phyloP scores from a whole-genome alignment of 2,888 invertebrate genomes.

The Nomada ferruginata region DNA sequence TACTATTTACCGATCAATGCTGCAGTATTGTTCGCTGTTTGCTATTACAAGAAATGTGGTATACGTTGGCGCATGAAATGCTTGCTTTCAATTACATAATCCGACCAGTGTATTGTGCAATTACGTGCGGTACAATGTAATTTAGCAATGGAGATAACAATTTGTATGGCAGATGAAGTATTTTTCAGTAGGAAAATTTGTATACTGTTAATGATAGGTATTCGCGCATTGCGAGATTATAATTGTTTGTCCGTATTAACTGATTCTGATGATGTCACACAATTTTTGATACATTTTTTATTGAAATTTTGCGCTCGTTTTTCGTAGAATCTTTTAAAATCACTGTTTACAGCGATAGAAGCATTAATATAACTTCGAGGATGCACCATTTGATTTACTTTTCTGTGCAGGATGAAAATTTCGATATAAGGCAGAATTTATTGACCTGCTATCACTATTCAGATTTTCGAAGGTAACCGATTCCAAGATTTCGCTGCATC shows the following conservation, averaged over 20 bases:
- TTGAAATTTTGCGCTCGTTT: not conserved
- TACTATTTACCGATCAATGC: constrained; percentile 8
- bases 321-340: no score
- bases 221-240: not conserved
- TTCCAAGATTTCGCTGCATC: constrained; percentile 54
- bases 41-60: constrained; percentile 12
- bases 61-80: not conserved
- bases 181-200: not conserved
- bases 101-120: not conserved
- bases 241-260: not conserved
- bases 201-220: not conserved
- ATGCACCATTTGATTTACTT: no score
- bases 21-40: not conserved
- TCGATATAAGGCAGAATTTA: constrained; percentile 1
- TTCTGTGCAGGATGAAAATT: not conserved
- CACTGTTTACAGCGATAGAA: not conserved
- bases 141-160: not conserved
- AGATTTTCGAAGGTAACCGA: constrained; percentile 24
- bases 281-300: not conserved
- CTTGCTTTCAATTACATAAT: constrained; percentile 26
- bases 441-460: constrained; percentile 36
- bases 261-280: no score
- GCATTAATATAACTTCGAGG: not conserved
- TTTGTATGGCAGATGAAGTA: not conserved
- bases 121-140: not conserved